Evolutionary conservation across 2,888 invertebrate species (phyloP), one percentile per base, ranked within the genome.

Genomic region (Tyria jacobaeae): DNA sequence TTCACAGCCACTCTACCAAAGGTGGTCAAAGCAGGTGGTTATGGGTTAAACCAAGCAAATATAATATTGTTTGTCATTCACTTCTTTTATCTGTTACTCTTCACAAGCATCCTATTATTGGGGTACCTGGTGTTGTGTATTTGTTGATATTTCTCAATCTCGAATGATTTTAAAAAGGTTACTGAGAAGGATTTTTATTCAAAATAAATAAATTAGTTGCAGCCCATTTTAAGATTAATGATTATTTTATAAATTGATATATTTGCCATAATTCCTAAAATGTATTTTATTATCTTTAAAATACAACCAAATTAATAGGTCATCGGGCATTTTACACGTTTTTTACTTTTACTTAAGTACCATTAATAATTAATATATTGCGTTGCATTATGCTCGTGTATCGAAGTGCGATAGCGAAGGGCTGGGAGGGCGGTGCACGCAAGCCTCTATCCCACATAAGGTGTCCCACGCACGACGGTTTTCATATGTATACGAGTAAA

Each of bases 361-460:
- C 21, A 65, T 64, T 61, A 62, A 73, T 68, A 66, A 76, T 66
- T 53, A 37, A 65, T 57, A 51, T 51, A 54, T 54, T 62, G 48
- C 48, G 66, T 66, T 63, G 62, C 58, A 58, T 51, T 64, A 68
- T 76, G 83, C 80, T 77, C 78, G 70, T 78, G 73, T 65, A 72
- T 66, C 57, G 72, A 74, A 74, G 69, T 55, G 58, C 73, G 81
- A 83, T 83, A 83, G 75, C 62, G 64, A 68, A 73, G 73, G 73
- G 75, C 78, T 75, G 70, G 71, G 68, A 69, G 70, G 75, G 77
- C 73, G 82, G 81, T 74, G 73, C 76, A 68, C 65, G 76, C 73
- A 60, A 69, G 66, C 74, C 76, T 65, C 67, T 76, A 73, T 78
- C 76, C 79, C 73, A 72, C 80, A 80, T 80, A 79, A 73, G 73